These are phyloP conservation scores for Mugil cephalus DNA, from an alignment of 2,113 vertebrate species.

Conservation along the genomic window DNA sequence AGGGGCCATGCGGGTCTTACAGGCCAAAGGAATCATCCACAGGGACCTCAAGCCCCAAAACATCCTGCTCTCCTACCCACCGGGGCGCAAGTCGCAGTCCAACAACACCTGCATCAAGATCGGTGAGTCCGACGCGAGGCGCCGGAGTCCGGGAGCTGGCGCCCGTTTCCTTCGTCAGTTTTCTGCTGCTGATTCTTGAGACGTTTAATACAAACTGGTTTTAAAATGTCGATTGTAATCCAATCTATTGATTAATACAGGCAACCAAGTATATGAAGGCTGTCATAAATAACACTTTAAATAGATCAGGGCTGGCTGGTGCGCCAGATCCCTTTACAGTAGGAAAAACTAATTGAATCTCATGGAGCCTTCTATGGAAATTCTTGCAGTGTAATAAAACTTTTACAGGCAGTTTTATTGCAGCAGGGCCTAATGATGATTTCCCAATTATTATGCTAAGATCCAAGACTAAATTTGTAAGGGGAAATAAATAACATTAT, in stretches of 20 bases:
- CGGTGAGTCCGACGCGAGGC: slow-evolving; percentile 80
- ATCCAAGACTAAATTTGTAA: slow-evolving; percentile 21
- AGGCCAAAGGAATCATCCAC: slow-evolving; percentile 97
- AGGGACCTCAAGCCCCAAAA: slow-evolving; percentile 98
- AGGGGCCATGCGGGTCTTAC: slow-evolving; percentile 94
- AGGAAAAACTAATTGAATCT: slow-evolving; percentile 20
- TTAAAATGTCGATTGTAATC: background rate
- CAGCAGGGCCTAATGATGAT: slow-evolving; percentile 22
- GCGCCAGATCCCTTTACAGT: background rate
- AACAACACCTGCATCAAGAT: slow-evolving; percentile 98
- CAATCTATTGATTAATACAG: no score
- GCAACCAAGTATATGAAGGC: no score
- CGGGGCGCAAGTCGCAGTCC: slow-evolving; percentile 92
- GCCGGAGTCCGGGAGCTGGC: no score
- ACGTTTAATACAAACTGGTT: background rate
- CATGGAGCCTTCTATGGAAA: slow-evolving; percentile 10
- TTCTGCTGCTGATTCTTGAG: no score
- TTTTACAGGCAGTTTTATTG: slow-evolving; percentile 17
- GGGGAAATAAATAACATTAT: slow-evolving; percentile 22
- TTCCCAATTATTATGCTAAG: slow-evolving; percentile 25
- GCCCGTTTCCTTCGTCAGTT: no score
- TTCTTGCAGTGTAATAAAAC: background rate
- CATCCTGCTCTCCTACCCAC: slow-evolving; percentile 91
- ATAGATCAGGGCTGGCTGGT: no score
- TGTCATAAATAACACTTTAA: background rate